phyloP scores from a whole-genome alignment of 2,797 vertebrate species.

The Margarornis squamiger region DNA sequence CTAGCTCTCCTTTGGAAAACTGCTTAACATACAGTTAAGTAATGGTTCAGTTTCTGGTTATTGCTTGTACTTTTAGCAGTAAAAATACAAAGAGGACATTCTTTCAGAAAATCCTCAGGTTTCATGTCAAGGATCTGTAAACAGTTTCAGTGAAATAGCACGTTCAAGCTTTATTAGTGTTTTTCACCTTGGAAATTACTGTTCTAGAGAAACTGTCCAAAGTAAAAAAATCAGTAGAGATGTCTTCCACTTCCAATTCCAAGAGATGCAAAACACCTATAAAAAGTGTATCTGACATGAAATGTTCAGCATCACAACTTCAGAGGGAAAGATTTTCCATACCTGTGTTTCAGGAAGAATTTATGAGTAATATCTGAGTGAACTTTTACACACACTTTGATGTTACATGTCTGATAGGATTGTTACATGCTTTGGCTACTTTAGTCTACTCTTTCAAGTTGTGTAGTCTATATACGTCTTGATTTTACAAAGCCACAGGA shows the following conservation, averaged over 20 bases:
- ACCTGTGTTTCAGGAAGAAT: not conserved
- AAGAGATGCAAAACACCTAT: not conserved
- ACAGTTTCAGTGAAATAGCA: not conserved
- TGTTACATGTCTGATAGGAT: accelerated
- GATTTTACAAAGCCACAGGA: not conserved
- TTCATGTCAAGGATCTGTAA: not conserved
- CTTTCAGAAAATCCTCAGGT: not conserved
- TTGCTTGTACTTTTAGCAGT: not conserved
- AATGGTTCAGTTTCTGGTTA: not conserved
- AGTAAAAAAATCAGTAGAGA: not conserved
- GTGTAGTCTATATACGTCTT: not conserved
- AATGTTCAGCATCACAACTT: not conserved
- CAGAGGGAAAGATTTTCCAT: not conserved
- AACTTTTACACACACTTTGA: not conserved
- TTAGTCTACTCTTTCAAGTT: not conserved
- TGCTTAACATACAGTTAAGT: not conserved
- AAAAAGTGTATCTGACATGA: not conserved
- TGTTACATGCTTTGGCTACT: not conserved
- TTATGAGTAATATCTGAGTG: not conserved
- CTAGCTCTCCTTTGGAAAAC: not conserved
- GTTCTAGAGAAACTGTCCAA: not conserved
- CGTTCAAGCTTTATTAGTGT: not conserved
- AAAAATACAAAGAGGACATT: not conserved
- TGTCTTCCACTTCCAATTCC: not conserved
- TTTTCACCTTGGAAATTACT: not conserved